Conservation (phyloP, 53 echinoderm and acorn worm species). For the Apostichopus leukothele region DNA sequence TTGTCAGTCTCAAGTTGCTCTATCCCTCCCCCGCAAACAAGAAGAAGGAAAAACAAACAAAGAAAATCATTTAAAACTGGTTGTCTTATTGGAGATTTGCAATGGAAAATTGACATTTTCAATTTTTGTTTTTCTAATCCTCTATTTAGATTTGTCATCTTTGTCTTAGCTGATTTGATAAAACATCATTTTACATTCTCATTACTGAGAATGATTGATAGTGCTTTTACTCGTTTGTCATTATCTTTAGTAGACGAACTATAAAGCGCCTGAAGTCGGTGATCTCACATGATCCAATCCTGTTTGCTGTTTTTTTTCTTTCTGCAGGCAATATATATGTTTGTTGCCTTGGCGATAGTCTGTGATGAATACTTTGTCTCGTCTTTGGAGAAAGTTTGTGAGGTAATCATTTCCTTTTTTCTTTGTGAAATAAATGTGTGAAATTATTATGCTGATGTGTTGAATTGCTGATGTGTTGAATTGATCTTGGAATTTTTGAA, state of each 20-base stretch:
- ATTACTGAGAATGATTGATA: neutral
- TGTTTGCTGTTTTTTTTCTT: slow-evolving; percentile 13
- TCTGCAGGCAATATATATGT: slow-evolving; percentile 90
- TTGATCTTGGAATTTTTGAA: neutral
- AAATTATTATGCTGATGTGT: neutral
- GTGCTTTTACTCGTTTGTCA: neutral
- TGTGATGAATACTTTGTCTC: slow-evolving; percentile 98
- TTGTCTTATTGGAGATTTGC: no score
- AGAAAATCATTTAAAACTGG: no score
- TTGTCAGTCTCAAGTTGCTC: no score
- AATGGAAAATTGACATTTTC: no score
- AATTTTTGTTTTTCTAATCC: no score
- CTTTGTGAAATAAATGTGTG: neutral
- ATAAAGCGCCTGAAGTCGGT: neutral
- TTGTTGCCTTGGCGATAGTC: slow-evolving; percentile 89
- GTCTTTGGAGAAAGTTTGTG: slow-evolving; percentile 94
- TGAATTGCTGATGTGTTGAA: neutral
- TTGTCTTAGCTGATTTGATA: no score
- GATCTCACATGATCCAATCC: neutral
- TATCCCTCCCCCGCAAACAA: no score
- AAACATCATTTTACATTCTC: no score
- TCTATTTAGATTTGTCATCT: no score
- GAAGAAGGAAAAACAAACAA: no score
- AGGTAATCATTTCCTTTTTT: slow-evolving; percentile 62
- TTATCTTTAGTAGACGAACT: neutral